phyloP scores from a whole-genome alignment of 2,113 vertebrate species.

The Pseudonaja textilis region DNA sequence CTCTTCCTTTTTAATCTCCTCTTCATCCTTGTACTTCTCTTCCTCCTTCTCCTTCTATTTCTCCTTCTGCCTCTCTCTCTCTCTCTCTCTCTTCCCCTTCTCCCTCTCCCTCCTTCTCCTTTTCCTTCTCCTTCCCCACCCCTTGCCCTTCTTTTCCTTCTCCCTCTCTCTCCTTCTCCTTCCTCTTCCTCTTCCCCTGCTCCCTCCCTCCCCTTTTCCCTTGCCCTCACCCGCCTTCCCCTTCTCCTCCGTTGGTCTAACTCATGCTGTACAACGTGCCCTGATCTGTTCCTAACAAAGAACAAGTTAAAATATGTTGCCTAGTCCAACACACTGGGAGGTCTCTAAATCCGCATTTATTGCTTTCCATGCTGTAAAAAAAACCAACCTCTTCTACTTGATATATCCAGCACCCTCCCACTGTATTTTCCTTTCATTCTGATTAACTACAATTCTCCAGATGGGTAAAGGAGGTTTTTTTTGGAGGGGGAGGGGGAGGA shows the following conservation, averaged over 20 bases:
- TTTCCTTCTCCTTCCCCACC: too few species aligned
- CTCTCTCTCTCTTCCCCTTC: too few species aligned
- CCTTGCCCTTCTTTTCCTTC: too few species aligned
- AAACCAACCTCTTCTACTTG: neutral
- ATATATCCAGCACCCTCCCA: neutral
- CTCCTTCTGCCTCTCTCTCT: too few species aligned
- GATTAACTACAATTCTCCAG: neutral
- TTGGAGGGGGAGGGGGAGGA: neutral
- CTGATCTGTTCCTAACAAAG: neutral
- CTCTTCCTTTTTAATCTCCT: neutral
- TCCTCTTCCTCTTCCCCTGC: too few species aligned
- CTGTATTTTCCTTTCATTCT: neutral
- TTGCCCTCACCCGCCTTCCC: too few species aligned
- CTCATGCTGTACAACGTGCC: neutral
- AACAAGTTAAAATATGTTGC: neutral
- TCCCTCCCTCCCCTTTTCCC: too few species aligned
- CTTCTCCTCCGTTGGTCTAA: neutral
- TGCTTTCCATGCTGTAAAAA: neutral
- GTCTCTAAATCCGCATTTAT: neutral
- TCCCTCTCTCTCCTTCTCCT: too few species aligned
- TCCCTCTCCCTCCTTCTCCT: too few species aligned
- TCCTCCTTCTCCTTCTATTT: too few species aligned
- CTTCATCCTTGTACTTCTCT: neutral
- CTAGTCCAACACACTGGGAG: neutral
- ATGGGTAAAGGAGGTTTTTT: neutral